A percentile compares a stretch with the other conserved stretches of the same genome.
Conservation (phyloP, 2,888 invertebrate genomes). For the Cyclophora albipunctata region DNA sequence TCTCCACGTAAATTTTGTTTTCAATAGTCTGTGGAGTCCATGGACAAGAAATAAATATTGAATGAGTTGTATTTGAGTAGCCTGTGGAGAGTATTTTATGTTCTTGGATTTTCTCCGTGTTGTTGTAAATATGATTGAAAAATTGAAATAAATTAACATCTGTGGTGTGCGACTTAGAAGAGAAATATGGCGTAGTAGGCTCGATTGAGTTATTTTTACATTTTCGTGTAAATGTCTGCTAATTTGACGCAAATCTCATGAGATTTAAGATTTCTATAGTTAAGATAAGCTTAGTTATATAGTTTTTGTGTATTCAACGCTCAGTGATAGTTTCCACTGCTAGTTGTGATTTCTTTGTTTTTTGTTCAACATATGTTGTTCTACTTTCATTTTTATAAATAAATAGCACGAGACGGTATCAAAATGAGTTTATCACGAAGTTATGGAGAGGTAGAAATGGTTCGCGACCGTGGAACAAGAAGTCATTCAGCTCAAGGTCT, state of each 20-base stretch:
- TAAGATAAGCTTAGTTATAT: constrained; percentile 27
- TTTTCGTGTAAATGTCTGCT: constrained; percentile 58
- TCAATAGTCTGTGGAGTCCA: too few relatives aligned
- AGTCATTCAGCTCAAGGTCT: constrained; percentile 68
- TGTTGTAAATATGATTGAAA: too few relatives aligned
- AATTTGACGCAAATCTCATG: constrained; percentile 60
- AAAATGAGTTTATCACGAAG: constrained; percentile 45
- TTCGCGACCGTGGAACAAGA: constrained; percentile 37
- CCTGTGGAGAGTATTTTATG: too few relatives aligned
- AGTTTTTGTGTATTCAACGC: constrained; percentile 25
- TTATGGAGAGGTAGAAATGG: constrained; percentile 31
- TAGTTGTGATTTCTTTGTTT: constrained; percentile 43
- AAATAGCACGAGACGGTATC: constrained; percentile 32
- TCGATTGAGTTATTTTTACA: constrained; percentile 59
- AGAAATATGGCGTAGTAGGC: constrained; percentile 57
- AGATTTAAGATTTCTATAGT: constrained; percentile 51
- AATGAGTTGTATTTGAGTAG: too few relatives aligned
- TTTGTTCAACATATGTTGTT: constrained; percentile 59
- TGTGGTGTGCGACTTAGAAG: constrained; percentile 1
- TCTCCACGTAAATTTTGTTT: too few relatives aligned
- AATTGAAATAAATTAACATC: too few relatives aligned
- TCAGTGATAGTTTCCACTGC: constrained; percentile 29
- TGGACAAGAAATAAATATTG: too few relatives aligned
- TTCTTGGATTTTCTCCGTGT: too few relatives aligned
- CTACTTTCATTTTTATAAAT: constrained; percentile 43